These are phyloP conservation scores for Chionomys nivalis DNA, from an alignment of 2,113 vertebrate genomes.

Conservation along the genomic window DNA sequence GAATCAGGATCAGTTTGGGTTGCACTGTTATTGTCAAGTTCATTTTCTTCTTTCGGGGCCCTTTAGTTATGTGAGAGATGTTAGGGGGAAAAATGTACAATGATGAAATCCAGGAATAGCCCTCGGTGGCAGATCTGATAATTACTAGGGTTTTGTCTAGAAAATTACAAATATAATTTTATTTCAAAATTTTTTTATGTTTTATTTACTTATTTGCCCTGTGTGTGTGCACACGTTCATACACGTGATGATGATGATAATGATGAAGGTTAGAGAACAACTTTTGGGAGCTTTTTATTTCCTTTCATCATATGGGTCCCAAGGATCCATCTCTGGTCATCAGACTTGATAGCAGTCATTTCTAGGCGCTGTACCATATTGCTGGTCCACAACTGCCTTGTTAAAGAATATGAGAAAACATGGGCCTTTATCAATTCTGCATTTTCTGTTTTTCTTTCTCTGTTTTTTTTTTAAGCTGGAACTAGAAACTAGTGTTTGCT, in stretches of 20 bases:
- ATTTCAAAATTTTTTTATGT: neutral
- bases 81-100: constrained; percentile 70
- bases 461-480: constrained; percentile 55
- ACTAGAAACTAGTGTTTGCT: constrained; percentile 68
- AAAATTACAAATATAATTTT: constrained; percentile 54
- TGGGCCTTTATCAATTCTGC: constrained; percentile 63
- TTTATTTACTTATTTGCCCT: neutral
- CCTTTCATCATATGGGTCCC: neutral
- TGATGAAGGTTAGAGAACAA: neutral
- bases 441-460: constrained; percentile 61
- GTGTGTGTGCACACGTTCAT: no score
- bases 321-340: no score
- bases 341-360: neutral
- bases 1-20: constrained; percentile 86
- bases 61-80: constrained; percentile 79
- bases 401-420: constrained; percentile 73
- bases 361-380: neutral
- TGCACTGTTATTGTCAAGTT: constrained; percentile 86
- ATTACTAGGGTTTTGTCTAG: constrained; percentile 74
- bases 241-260: neutral
- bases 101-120: constrained; percentile 71
- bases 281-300: neutral
- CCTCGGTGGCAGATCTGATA: constrained; percentile 69
- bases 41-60: constrained; percentile 85
- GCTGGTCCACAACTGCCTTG: constrained; percentile 34